phyloP scores from a whole-genome alignment of 1,140 invertebrate genomes.

The Theocolax elegans region DNA sequence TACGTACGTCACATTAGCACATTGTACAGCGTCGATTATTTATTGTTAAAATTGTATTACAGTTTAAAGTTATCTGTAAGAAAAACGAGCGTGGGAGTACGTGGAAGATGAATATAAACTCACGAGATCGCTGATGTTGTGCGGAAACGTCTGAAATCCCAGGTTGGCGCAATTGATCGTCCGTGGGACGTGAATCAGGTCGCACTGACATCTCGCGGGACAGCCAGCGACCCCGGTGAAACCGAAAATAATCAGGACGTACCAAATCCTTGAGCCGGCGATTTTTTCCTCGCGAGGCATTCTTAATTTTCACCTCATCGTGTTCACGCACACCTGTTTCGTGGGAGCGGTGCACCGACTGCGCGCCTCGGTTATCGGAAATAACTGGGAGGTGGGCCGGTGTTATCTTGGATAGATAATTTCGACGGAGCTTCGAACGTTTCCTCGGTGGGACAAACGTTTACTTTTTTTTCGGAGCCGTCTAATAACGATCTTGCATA shows the following conservation, averaged over 20 bases:
- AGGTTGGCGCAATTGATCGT: slow-evolving; percentile 48
- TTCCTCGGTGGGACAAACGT: too few species aligned
- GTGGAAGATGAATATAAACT: too few species aligned
- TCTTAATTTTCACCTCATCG: not conserved
- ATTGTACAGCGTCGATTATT: too few species aligned
- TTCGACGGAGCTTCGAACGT: not conserved
- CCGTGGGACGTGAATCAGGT: slow-evolving; percentile 43
- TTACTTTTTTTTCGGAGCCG: too few species aligned
- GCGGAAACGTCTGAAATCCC: slow-evolving; percentile 48
- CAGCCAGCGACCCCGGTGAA: slow-evolving; percentile 22
- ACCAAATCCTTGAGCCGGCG: not conserved
- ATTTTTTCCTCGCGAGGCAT: not conserved
- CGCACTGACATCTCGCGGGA: slow-evolving; percentile 50
- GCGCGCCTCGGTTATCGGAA: slow-evolving; percentile 12
- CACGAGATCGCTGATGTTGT: slow-evolving; percentile 50
- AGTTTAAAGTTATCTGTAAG: too few species aligned
- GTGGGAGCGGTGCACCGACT: not conserved
- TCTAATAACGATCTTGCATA: too few species aligned
- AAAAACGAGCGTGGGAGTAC: too few species aligned
- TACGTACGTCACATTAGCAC: too few species aligned
- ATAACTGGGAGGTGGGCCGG: not conserved
- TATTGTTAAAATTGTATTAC: too few species aligned
- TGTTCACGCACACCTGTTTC: not conserved
- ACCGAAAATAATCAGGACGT: not conserved
- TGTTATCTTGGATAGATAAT: slow-evolving; percentile 8